Percentiles rank a stretch among this genome's conserved stretches.
These are phyloP conservation scores for Rambutsinella grinnellia DNA, from an alignment of 2,888 invertebrate species.

Conservation along the genomic window DNA sequence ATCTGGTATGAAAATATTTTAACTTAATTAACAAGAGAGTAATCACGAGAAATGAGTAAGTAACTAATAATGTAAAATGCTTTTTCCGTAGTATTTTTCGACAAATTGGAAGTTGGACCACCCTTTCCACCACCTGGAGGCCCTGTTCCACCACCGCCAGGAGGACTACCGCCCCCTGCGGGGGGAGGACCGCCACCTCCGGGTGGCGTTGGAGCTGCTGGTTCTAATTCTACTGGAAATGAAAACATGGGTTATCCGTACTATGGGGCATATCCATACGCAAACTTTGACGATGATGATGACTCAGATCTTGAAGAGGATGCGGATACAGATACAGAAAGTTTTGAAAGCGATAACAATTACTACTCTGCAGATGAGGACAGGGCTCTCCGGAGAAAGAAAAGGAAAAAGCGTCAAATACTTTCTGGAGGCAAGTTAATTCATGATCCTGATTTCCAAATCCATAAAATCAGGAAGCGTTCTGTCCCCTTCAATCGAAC, in stretches of 20 bases:
- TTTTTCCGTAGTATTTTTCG: conserved; percentile 50
- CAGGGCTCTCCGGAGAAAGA: too few species aligned
- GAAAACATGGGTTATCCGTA: too few species aligned
- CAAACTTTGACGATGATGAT: neutral
- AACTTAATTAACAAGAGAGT: neutral
- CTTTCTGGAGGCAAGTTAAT: too few species aligned
- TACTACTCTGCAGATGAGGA: neutral
- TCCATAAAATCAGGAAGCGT: too few species aligned
- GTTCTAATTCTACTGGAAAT: too few species aligned
- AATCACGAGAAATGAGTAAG: neutral
- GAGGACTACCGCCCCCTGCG: conserved; percentile 3
- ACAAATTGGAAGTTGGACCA: conserved; percentile 35
- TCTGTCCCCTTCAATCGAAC: too few species aligned
- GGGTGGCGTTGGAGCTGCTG: too few species aligned
- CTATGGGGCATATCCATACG: neutral
- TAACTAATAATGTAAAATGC: neutral
- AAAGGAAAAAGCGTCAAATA: too few species aligned
- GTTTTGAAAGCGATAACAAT: too few species aligned
- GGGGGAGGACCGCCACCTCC: too few species aligned
- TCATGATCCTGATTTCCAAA: too few species aligned
- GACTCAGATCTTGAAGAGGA: neutral
- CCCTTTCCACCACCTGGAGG: neutral
- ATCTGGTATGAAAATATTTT: conserved; percentile 48
- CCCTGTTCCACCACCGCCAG: neutral
- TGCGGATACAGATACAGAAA: too few species aligned